phyloP scores from a whole-genome alignment of 2,113 vertebrate species.

The Hepsetus odoe region DNA sequence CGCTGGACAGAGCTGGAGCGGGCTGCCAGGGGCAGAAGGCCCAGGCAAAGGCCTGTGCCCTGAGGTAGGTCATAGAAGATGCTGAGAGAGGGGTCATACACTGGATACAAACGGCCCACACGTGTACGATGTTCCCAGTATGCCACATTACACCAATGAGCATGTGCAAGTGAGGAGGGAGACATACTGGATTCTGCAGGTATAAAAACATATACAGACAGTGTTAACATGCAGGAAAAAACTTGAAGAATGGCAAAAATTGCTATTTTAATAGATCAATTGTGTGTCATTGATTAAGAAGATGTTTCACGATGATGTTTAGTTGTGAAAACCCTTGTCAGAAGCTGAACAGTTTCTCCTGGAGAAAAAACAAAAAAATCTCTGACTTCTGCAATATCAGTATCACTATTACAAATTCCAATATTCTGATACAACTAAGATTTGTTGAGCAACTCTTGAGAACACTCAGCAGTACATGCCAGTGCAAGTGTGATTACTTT shows the following conservation, averaged over 20 bases:
- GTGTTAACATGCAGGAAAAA: constrained; percentile 14
- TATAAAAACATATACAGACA: constrained; percentile 5
- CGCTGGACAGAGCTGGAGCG: constrained; percentile 86
- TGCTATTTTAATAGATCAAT: too few relatives aligned
- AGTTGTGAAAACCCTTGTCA: too few relatives aligned
- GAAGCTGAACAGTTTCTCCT: too few relatives aligned
- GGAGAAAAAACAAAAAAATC: too few relatives aligned
- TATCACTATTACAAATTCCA: too few relatives aligned
- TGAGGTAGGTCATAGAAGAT: constrained; percentile 99
- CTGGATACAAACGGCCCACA: constrained; percentile 93
- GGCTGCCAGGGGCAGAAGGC: constrained; percentile 78
- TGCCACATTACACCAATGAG: constrained; percentile 97
- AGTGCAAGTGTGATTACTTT: background rate
- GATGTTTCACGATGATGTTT: too few relatives aligned
- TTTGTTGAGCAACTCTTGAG: too few relatives aligned
- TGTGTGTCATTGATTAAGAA: too few relatives aligned
- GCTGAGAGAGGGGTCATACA: constrained; percentile 94
- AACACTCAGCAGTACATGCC: background rate
- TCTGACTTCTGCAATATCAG: too few relatives aligned
- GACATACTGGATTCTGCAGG: constrained; percentile 88
- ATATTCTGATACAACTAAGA: too few relatives aligned
- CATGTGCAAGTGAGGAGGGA: constrained; percentile 82
- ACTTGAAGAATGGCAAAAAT: too few relatives aligned
- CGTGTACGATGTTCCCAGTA: constrained; percentile 98
- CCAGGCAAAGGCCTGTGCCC: constrained; percentile 96